Percentiles rank a stretch among this genome's conserved stretches.
These are phyloP conservation scores for Oreochromis tanganicae DNA, from an alignment of 2,113 vertebrate genomes.

Conservation along the genomic window DNA sequence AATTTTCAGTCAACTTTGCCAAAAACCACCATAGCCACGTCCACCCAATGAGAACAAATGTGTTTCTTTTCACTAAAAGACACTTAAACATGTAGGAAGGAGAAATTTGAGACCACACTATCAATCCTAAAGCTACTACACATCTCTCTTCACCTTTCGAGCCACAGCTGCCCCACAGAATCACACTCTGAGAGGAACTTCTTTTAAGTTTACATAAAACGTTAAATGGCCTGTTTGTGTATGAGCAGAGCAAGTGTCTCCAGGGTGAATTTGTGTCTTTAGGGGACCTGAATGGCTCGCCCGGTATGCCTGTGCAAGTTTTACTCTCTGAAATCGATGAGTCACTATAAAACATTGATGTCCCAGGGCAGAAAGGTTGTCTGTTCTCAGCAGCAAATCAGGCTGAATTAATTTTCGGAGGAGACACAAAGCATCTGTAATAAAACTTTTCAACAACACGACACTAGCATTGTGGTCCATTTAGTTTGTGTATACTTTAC, in stretches of 20 bases:
- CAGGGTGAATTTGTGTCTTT: not conserved
- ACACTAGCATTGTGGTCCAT: not conserved
- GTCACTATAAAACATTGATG: constrained; percentile 19
- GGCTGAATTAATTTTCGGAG: not conserved
- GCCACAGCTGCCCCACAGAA: not conserved
- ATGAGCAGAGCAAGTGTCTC: not conserved
- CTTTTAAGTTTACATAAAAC: not conserved
- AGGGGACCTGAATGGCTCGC: not conserved
- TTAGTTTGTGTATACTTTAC: not conserved
- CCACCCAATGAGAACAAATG: not conserved
- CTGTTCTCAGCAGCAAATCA: constrained; percentile 4
- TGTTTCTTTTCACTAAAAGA: not conserved
- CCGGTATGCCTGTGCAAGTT: not conserved
- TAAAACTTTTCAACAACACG: not conserved
- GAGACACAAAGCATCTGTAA: not conserved
- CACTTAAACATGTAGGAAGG: not conserved
- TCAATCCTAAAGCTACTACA: not conserved
- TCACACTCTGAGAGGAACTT: not conserved
- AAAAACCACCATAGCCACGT: not conserved
- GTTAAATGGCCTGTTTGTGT: not conserved
- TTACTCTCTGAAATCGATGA: not conserved
- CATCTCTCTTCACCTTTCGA: not conserved
- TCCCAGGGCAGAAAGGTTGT: not conserved
- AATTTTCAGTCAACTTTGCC: rapidly evolving
- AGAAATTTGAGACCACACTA: not conserved